Percentiles rank a stretch among this genome's conserved stretches.
Conservation (phyloP, 2,113 vertebrate species). For the Axis porcinus region DNA sequence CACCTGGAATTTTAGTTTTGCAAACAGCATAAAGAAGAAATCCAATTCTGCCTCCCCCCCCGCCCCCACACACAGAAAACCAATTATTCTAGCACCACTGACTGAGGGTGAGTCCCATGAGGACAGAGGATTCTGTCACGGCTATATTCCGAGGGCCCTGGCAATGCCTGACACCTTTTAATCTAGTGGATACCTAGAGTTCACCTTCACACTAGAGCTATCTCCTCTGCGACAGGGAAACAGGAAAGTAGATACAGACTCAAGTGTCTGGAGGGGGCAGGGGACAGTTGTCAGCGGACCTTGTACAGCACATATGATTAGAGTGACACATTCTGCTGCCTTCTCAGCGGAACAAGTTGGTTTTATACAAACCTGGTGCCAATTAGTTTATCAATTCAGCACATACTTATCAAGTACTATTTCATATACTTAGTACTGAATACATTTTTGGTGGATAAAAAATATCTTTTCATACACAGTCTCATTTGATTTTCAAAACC, state of each 20-base stretch:
- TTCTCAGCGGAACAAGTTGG: not conserved
- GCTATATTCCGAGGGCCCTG: not conserved
- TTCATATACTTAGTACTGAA: not conserved
- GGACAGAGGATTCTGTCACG: not conserved
- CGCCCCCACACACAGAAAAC: not conserved
- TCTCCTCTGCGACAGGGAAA: not conserved
- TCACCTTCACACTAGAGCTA: not conserved
- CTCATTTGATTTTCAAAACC: not conserved
- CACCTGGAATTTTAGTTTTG: not conserved
- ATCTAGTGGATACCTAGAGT: not conserved
- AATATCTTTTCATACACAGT: not conserved
- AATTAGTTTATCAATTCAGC: not conserved
- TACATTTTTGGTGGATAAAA: not conserved
- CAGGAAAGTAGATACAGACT: not conserved
- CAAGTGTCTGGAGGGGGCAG: not conserved
- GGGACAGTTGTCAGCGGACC: not conserved
- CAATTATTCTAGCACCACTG: not conserved
- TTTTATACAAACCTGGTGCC: not conserved
- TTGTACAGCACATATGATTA: not conserved
- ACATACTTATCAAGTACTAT: not conserved
- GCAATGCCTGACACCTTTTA: not conserved
- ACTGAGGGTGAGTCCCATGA: not conserved
- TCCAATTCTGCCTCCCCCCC: not conserved
- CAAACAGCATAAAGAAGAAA: not conserved
- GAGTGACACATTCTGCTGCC: not conserved